Conservation (phyloP, 2,113 vertebrate genomes). For the Microcebus lehilahytsara region DNA sequence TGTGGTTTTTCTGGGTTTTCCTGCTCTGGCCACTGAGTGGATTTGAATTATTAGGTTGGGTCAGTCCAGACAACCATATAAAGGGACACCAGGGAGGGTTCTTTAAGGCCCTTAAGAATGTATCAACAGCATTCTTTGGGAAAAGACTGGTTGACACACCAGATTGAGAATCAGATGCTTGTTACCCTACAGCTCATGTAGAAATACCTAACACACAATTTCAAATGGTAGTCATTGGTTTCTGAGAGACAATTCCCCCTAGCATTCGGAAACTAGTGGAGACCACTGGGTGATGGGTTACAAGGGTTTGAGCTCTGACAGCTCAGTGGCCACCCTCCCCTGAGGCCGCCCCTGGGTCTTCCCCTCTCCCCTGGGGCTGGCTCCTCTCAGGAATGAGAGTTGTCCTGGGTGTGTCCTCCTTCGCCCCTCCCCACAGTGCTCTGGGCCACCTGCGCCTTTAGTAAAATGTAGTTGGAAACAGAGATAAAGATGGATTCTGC, state of each 20-base stretch:
- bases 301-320: background rate
- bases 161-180: background rate
- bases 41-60: background rate
- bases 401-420: background rate
- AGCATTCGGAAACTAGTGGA: background rate
- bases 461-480: background rate
- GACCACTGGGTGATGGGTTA: background rate
- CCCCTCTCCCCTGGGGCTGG: background rate
- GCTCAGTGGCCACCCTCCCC: background rate
- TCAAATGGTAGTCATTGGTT: background rate
- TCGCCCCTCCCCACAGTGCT: background rate
- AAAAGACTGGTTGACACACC: background rate
- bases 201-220: background rate
- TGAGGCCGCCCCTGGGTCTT: background rate
- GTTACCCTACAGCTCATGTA: background rate
- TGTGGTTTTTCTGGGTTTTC: constrained; percentile 8
- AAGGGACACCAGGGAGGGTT: background rate
- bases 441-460: background rate
- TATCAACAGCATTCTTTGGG: background rate
- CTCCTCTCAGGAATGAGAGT: background rate
- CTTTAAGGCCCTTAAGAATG: background rate
- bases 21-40: background rate
- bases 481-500: background rate
- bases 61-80: background rate
- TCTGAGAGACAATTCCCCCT: background rate